Evolutionary conservation across 2,888 invertebrate genomes (phyloP).

Genomic region (Ferrisia virgata): DNA sequence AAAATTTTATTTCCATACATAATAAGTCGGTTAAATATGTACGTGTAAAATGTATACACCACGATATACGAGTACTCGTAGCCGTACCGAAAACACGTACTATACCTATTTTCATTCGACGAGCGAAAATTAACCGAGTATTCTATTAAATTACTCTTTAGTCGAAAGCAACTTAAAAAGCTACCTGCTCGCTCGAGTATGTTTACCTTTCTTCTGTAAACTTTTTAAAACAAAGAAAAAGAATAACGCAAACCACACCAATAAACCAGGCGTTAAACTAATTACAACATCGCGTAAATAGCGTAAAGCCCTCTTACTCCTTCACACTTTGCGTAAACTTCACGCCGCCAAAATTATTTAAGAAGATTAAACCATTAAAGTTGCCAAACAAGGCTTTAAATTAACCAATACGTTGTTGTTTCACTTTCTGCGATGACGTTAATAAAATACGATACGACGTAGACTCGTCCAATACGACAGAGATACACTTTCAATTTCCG

Average conservation of each 20-base stretch:
- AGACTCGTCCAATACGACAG: neutral
- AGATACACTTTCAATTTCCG: neutral
- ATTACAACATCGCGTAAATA: neutral
- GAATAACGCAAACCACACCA: neutral
- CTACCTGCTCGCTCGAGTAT: neutral
- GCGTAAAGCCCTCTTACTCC: neutral
- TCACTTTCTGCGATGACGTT: neutral
- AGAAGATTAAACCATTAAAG: conserved; percentile 4
- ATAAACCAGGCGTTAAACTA: neutral
- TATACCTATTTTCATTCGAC: neutral
- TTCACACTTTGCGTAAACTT: neutral
- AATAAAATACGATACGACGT: neutral
- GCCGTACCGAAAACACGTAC: no score
- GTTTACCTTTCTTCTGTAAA: neutral
- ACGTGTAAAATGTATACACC: no score
- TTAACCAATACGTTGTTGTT: neutral
- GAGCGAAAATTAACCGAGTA: no score
- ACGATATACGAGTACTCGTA: neutral
- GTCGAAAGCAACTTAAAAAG: neutral
- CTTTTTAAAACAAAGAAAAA: neutral
- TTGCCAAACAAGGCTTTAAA: neutral
- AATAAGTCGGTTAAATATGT: neutral
- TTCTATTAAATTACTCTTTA: no score
- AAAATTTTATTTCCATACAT: neutral
- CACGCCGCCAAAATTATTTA: neutral